Evolutionary conservation across 2,797 vertebrate genomes (phyloP), one percentile per base, ranked within the genome.

Genomic region (Epinephelus coioides): DNA sequence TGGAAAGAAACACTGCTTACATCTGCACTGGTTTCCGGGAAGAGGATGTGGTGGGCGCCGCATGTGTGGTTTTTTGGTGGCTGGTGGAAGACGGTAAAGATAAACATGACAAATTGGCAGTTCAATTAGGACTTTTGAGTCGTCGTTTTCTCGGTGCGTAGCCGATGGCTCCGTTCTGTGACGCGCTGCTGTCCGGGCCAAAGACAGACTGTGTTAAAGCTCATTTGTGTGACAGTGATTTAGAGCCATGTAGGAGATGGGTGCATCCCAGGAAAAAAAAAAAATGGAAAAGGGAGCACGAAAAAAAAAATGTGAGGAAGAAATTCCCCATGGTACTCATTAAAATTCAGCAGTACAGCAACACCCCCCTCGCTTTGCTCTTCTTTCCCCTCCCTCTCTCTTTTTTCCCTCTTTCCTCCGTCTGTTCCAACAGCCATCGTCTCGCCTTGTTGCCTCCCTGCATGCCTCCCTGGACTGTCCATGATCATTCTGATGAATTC

Each of bases 71-170:
- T 43, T 73, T 81, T 87, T 56, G 69, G 83, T 83, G 82, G 79
- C 78, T 68, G 81, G 49, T 77, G 56, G 92, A 90, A 87, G 86
- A 93, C 89, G 78, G 91, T 66, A 60, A 84, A 94, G 93, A 95
- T 95, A 96, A 96, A 95, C 94, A 92, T 93, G 94, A 96, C 94
- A 96, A 96, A 96, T 94, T 93, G 94, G 92, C 91, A 89, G 93
- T 83, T 96, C 93, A 89, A 93, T 94, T 95, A 92, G 87, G 81
- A 85, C 87, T 44, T 81, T 73, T 78, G 87, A 86, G 88, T 86
- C 85, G 84, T 91, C 72, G 89, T 62, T 76, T 76, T 34, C n/a
- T 84, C 27, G 38, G 56, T 79, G 78, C 19, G 14, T 55, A 64
- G 73, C 83, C 40, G 51, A 67, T 73, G 71, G 54, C 82, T 82